phyloP scores from a whole-genome alignment of 2,888 invertebrate genomes.

The Campaea margaritaria region DNA sequence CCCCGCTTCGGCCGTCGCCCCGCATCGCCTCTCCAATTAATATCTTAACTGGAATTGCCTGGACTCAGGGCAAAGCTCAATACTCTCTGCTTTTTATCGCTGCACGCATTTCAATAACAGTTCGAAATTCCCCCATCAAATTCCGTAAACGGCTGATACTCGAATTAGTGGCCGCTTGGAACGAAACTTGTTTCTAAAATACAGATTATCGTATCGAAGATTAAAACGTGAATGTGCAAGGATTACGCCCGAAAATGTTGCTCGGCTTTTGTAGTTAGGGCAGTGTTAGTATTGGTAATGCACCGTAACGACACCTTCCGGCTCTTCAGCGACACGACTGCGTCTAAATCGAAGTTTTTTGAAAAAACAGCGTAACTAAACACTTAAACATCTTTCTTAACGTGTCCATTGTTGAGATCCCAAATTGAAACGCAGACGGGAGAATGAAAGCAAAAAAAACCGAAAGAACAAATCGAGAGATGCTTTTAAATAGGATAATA shows the following conservation, averaged over 20 bases:
- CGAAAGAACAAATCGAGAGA: conserved; percentile 82
- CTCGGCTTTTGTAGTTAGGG: conserved; percentile 55
- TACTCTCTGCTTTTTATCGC: conserved; percentile 59
- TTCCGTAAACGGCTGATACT: conserved; percentile 46
- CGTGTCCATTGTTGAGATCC: conserved; percentile 76
- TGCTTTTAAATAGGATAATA: conserved; percentile 84
- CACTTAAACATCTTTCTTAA: conserved; percentile 85
- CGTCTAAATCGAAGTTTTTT: conserved; percentile 82
- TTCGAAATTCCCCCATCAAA: conserved; percentile 58
- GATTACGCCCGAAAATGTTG: conserved; percentile 53
- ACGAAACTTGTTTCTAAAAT: conserved; percentile 48
- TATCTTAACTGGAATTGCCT: conserved; percentile 77
- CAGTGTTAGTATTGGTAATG: conserved; percentile 77
- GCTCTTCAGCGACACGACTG: conserved; percentile 78
- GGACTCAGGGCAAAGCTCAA: conserved; percentile 52
- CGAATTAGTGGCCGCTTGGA: conserved; percentile 43
- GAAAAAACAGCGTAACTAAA: conserved; percentile 84
- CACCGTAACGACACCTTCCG: conserved; percentile 83
- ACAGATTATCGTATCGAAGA: conserved; percentile 43
- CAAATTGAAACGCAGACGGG: conserved; percentile 79
- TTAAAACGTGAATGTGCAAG: conserved; percentile 49
- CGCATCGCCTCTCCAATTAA: conserved; percentile 70
- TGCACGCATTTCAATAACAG: conserved; percentile 63
- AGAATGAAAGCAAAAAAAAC: conserved; percentile 74
- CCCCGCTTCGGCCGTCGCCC: conserved; percentile 42